These are phyloP conservation scores for Desoria tigrina DNA, from an alignment of 2,888 invertebrate genomes.

Conservation along the genomic window DNA sequence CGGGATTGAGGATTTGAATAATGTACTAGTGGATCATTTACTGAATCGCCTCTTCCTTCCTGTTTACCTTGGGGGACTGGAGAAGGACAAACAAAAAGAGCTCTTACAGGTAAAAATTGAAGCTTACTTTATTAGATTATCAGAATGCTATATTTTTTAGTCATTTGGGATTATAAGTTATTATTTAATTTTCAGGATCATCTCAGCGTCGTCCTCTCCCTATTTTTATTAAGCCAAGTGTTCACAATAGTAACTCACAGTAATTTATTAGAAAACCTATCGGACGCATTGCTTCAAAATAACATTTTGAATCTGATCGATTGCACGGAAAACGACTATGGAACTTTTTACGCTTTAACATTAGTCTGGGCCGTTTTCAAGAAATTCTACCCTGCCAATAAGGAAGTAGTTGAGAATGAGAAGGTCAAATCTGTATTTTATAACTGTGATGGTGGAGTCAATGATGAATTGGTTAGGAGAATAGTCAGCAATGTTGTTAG, in stretches of 20 bases:
- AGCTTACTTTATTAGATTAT: no score
- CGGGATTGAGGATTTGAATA: conserved; percentile 87
- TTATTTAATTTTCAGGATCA: no score
- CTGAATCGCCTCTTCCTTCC: conserved; percentile 90
- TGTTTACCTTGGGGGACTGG: conserved; percentile 73
- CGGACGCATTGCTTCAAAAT: conserved; percentile 82
- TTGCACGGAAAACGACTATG: conserved; percentile 90
- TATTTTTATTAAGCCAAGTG: conserved; percentile 90
- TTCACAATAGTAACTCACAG: conserved; percentile 90
- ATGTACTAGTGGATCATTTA: conserved; percentile 89
- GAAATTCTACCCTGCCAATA: conserved; percentile 57
- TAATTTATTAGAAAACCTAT: conserved; percentile 84
- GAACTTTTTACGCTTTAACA: conserved; percentile 87
- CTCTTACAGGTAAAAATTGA: background rate
- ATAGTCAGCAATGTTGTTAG: background rate
- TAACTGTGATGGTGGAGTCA: conserved; percentile 56
- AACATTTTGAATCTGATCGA: conserved; percentile 78
- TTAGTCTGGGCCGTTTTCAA: conserved; percentile 54
- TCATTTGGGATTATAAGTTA: no score
- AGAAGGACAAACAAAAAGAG: background rate
- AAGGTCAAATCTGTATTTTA: background rate
- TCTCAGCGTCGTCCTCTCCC: conserved; percentile 68
- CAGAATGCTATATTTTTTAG: no score
- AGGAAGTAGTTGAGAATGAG: conserved; percentile 74
- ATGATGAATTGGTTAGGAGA: conserved; percentile 56